Percentiles rank a stretch among this genome's conserved stretches.
Evolutionary conservation across 2,797 vertebrate species (phyloP).

Genomic region (Oreortyx pictus): DNA sequence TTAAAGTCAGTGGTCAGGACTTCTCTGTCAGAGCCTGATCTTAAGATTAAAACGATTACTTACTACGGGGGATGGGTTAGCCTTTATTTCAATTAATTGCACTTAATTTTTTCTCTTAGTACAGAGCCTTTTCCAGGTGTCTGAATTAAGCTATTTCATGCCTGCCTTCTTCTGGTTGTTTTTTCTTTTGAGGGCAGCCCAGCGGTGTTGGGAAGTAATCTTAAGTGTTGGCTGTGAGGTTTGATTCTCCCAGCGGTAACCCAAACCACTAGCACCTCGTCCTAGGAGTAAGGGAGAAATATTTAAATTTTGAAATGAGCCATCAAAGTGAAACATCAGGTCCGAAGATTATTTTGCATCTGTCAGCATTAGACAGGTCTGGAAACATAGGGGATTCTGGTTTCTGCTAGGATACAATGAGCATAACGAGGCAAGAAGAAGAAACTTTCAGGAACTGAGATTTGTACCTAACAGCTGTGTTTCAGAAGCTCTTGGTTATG

Average conservation of each 20-base stretch:
- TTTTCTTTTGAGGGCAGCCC: conserved; percentile 25
- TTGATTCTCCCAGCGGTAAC: conserved; percentile 28
- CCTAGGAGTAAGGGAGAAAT: conserved; percentile 2
- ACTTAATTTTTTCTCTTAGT: conserved; percentile 10
- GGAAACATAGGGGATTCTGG: conserved; percentile 24
- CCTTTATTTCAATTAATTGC: not conserved
- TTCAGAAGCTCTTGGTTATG: conserved; percentile 5
- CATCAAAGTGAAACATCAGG: conserved; percentile 22
- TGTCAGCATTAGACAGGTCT: conserved; percentile 33
- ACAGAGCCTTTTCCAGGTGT: not conserved
- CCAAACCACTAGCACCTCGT: conserved; percentile 50
- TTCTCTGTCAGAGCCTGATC: not conserved
- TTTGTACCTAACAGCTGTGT: conserved; percentile 38
- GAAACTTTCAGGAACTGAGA: conserved; percentile 38
- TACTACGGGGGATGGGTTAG: not conserved
- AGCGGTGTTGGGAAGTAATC: not conserved
- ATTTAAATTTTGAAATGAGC: conserved; percentile 38
- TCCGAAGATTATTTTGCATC: conserved; percentile 48
- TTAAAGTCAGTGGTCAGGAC: not conserved
- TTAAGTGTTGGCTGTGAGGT: conserved; percentile 30
- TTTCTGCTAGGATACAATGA: conserved; percentile 46
- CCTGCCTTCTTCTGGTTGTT: not conserved
- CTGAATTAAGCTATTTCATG: not conserved
- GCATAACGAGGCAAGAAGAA: conserved; percentile 57
- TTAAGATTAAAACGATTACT: not conserved